Base-by-base conservation (phyloP, 2,113 vertebrate genomes). In the Clinocottus analis region DNA sequence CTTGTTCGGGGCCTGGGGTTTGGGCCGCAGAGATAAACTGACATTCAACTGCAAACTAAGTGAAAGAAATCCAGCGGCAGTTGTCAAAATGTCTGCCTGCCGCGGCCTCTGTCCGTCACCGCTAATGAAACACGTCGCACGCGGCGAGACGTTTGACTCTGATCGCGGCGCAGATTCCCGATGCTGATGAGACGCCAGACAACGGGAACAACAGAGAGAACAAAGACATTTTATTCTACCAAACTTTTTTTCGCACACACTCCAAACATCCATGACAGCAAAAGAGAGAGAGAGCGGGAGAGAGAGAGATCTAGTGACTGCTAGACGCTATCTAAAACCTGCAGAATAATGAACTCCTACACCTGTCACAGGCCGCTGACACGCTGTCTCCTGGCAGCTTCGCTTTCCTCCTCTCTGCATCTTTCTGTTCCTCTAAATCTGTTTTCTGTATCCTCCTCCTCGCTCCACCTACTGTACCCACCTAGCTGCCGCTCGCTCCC, bases 271-370 rank as follows among this genome's bases (percentile, higher is more conserved):
- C 27, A 41, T 53, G 33, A 45, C 7, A 3, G 45, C 8, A 17
- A 23, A 19, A 1, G 6, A 70, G 72, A n/a, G 47, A 62, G 43
- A 6, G n/a, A 65, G 19, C 23, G 27, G 23, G 39, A 47, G 13
- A 47, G 58, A 5, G 41, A 58, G 35, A 39, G 3, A 37, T 13
- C 21, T 29, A 5, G 67, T 43, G 56, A 51, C 9, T 47, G 68
- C 17, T 25, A 39, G 62, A 64, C 27, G 29, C 19, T 45, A 75
- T 72, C 61, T 37, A 39, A 51, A 80, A 63, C 17, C 35, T 21
- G 51, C 27, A 23, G 64, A 71, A 81, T 77, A 87, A 86, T 81
- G 60, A 64, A 33, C 56, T 83, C 13, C 78, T 77, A 53, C 71
- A 71, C 35, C 69, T 82, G 77, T 75, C 73, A 75, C 60, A 71